A percentile compares a stretch with the other conserved stretches of the same genome.
Evolutionary conservation across 2,797 vertebrate species (phyloP).

Genomic region (Bryconaethiops microstoma): DNA sequence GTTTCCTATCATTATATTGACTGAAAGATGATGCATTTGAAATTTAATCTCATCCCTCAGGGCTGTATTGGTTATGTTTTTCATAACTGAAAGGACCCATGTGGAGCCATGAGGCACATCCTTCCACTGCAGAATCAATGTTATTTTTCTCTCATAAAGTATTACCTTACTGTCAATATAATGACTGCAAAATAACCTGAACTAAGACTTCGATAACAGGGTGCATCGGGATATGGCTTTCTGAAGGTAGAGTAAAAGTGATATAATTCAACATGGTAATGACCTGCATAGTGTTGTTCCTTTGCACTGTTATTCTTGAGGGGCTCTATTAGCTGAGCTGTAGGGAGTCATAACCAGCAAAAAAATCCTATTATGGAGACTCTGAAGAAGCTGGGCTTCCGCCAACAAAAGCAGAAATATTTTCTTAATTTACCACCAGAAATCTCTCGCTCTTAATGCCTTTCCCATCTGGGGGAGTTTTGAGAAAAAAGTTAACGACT

Average conservation of each 20-base stretch:
- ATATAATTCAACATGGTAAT: conserved; percentile 12
- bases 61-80: conserved; percentile 3
- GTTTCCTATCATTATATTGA: conserved; percentile 1
- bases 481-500: conserved; percentile 53
- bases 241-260: conserved; percentile 15
- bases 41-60: conserved; percentile 31
- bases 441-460: conserved; percentile 54
- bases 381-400: conserved; percentile 47
- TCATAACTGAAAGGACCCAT: conserved; percentile 16
- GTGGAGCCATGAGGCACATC: conserved; percentile 7
- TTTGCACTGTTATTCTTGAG: conserved; percentile 38
- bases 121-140: not conserved
- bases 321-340: conserved; percentile 50
- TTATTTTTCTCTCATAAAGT: not conserved
- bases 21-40: conserved; percentile 18
- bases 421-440: conserved; percentile 62
- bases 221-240: conserved; percentile 2
- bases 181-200: not conserved
- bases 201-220: conserved; percentile 23
- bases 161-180: not conserved
- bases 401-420: conserved; percentile 62
- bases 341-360: conserved; percentile 46
- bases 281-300: conserved; percentile 22
- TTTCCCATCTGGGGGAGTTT: conserved; percentile 59
- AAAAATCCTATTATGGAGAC: conserved; percentile 51